A percentile compares a stretch with the other conserved stretches of the same genome.
Evolutionary conservation across 2,113 vertebrate genomes (phyloP).

Genomic region (Ophiodon elongatus): DNA sequence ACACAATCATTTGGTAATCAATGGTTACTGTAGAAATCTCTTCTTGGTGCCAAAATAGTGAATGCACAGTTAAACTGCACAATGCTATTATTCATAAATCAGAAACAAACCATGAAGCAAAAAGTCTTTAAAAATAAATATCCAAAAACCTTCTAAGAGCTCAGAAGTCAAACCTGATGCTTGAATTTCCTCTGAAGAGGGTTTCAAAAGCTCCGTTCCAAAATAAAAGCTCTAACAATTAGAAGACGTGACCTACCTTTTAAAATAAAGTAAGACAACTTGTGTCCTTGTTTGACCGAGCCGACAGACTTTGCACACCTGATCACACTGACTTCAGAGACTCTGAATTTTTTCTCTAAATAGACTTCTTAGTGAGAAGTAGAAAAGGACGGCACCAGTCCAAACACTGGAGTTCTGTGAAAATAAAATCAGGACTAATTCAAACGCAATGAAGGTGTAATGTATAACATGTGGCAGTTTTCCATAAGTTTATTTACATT

Average conservation of each 20-base stretch:
- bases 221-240: not conserved
- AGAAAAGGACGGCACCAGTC: not conserved
- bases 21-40: not conserved
- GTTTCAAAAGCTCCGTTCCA: not conserved
- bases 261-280: not conserved
- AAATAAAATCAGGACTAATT: not conserved
- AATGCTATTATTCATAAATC: not conserved
- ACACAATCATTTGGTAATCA: no score
- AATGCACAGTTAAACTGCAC: not conserved
- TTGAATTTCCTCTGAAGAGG: not conserved
- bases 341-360: not conserved
- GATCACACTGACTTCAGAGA: not conserved
- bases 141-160: not conserved
- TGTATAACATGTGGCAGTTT: not conserved
- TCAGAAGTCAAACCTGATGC: constrained; percentile 8
- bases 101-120: not conserved
- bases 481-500: not conserved
- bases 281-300: not conserved
- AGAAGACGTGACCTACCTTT: not conserved
- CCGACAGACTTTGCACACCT: not conserved
- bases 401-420: not conserved
- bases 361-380: not conserved
- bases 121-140: not conserved
- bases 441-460: not conserved
- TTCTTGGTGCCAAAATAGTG: not conserved